Evolutionary conservation across 2,888 invertebrate genomes (phyloP), one percentile per base, ranked within the genome.

Genomic region (Seira sanloemensis): DNA sequence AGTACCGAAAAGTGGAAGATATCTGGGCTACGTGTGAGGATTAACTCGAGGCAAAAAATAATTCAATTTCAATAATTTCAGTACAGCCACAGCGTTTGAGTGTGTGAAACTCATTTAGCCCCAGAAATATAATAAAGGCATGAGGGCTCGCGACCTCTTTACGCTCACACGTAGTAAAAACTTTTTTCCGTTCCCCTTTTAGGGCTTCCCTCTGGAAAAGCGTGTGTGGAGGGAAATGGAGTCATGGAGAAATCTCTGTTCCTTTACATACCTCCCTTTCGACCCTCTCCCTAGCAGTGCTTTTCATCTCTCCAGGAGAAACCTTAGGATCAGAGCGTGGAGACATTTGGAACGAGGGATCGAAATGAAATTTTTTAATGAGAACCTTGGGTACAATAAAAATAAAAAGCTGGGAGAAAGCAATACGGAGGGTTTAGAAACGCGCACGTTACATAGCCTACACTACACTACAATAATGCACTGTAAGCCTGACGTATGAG

Each of bases 351-450:
- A 58, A 58, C n/a, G 58, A 37, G n/a, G n/a, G 12, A 37, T 67
- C 77, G 81, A 85, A 85, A 82, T 85, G 85, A 85, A 85, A 85
- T 68, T 81, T n/a, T 81, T 85, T 72, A 81, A 85, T 85, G 73
- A 78, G 85, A 81, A 85, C 81, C 85, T 81, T 65, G 85, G 81
- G 85, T 74, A 81, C 74, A 73, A 81, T 85, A 85, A 85, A 79
- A 58, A 58, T 58, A 58, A 58, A 58, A 58, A 2, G 12, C 9
- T 5, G 18, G 4, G 58, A n/a, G 24, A 76, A 58, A 58, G 37
- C 4, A n/a, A n/a, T n/a, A n/a, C n/a, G 37, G 37, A 37, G 37
- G 37, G 7, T 37, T 37, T 37, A 37, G n/a, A n/a, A n/a, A n/a
- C n/a, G n/a, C n/a, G n/a, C n/a, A n/a, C n/a, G n/a, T n/a, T n/a